Base-by-base conservation (phyloP, 2,113 vertebrate genomes). In the Athene noctua region DNA sequence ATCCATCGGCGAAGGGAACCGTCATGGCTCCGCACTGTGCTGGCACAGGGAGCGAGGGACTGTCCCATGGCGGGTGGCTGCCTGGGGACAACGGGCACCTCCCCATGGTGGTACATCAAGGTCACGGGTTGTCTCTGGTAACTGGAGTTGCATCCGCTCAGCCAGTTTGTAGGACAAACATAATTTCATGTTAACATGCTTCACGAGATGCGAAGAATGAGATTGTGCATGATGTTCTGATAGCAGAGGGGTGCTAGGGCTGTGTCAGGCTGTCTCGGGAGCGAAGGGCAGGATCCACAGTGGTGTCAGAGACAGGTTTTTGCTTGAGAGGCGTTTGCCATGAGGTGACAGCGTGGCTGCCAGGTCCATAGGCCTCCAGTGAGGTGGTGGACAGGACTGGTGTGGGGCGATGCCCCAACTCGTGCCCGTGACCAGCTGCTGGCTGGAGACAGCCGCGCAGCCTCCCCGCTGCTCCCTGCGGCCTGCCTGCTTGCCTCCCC, bases 71-170 rank as follows among this genome's bases (percentile, higher is more conserved):
- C 2, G 3, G 17, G 34, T 13, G 52, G 17, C 44, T 47, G 47
- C 0, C 14, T 17, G 75, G 17, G 27, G 16, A 30, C 61, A 46
- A 8, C 0, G 5, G 44, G 55, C 23, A 34, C 1, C 16, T 13
- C 21, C 32, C 15, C 38, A 4, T 6, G 5, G 75, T 15, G 15
- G 38, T 54, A 5, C 11, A 5, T 16, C 6, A 6, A 44, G n/a
- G 0, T 1, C 6, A 6, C 0, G 0, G 20, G 36, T 21, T 29
- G 38, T 18, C 40, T 21, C 34, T 9, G 9, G 17, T 44, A 34
- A 63, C 29, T 11, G 0, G 67, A 47, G 36, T 52, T 72, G 30
- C 49, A 42, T 0, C 13, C 0, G 5, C 67, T 29, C 47, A 1
- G 34, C 13, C 1, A 3, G 4, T 27, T 57, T 44, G 38, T 8